Evolutionary conservation across 2,797 vertebrate species (phyloP).

Genomic region (Alauda arvensis): DNA sequence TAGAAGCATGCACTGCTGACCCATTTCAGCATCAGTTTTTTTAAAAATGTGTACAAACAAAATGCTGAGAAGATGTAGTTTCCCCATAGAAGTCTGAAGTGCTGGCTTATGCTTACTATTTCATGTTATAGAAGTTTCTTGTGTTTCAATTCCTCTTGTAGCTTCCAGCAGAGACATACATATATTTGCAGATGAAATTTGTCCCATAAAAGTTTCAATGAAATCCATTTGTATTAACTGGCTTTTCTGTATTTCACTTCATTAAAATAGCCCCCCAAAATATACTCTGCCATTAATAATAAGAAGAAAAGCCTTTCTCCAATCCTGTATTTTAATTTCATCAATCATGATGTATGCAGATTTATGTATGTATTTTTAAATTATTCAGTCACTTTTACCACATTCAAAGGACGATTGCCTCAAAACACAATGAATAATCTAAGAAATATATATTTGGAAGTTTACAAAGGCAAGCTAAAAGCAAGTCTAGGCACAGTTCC

Average conservation of each 20-base stretch:
- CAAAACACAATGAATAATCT: not conserved
- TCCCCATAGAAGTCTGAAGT: not conserved
- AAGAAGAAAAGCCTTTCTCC: not conserved
- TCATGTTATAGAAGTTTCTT: not conserved
- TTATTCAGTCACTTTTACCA: not conserved
- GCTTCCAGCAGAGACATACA: not conserved
- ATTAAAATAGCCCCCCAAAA: not conserved
- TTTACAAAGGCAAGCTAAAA: not conserved
- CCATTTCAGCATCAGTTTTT: not conserved
- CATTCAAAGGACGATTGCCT: not conserved
- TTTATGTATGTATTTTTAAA: not conserved
- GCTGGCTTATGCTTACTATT: not conserved
- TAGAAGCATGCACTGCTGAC: not conserved
- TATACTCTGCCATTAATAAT: not conserved
- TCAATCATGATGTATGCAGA: not conserved
- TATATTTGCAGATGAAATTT: not conserved
- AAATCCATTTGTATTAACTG: not conserved
- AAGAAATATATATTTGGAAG: not conserved
- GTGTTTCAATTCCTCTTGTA: not conserved
- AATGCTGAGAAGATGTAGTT: not conserved
- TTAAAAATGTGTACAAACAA: rapidly evolving
- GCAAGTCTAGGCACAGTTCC: not conserved
- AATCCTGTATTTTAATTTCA: not conserved
- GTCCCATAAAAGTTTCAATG: not conserved
- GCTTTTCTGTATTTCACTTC: not conserved